These are phyloP conservation scores for Lepilemur ruficaudatus DNA, from an alignment of 2,797 vertebrate species.

Conservation along the genomic window DNA sequence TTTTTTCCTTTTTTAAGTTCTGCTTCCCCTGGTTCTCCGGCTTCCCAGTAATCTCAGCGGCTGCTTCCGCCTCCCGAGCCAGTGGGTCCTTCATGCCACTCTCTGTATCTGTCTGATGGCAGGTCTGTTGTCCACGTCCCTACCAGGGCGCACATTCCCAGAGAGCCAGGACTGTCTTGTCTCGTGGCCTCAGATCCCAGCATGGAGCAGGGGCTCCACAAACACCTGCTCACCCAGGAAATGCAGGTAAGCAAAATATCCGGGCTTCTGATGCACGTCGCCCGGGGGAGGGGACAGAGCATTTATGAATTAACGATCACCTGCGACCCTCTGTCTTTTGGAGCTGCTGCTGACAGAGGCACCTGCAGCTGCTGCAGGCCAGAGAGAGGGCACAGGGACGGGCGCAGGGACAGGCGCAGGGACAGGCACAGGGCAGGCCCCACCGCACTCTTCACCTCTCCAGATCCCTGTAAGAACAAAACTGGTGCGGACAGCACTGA, in stretches of 20 bases:
- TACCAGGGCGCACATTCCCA: background rate
- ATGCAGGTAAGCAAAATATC: fast-evolving
- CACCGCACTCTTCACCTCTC: fast-evolving
- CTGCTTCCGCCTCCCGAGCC: background rate
- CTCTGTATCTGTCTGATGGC: background rate
- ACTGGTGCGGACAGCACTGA: background rate
- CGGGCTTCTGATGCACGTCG: fast-evolving
- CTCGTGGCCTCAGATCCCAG: background rate
- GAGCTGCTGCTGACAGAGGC: background rate
- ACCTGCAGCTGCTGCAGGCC: background rate
- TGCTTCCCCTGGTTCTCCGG: background rate
- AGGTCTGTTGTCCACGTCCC: background rate
- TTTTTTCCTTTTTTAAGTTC: background rate
- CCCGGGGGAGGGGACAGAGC: fast-evolving
- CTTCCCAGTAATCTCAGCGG: background rate
- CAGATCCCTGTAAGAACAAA: background rate
- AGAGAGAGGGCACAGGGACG: background rate
- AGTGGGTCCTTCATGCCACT: background rate
- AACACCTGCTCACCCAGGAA: background rate
- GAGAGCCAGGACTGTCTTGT: too few relatives aligned
- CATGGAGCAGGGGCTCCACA: background rate
- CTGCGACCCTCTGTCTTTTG: background rate
- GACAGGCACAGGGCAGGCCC: background rate
- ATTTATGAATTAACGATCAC: background rate
- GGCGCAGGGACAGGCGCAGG: background rate